These are phyloP conservation scores for Phylloscopus collybita DNA, from an alignment of 2,797 vertebrate species.

Conservation along the genomic window DNA sequence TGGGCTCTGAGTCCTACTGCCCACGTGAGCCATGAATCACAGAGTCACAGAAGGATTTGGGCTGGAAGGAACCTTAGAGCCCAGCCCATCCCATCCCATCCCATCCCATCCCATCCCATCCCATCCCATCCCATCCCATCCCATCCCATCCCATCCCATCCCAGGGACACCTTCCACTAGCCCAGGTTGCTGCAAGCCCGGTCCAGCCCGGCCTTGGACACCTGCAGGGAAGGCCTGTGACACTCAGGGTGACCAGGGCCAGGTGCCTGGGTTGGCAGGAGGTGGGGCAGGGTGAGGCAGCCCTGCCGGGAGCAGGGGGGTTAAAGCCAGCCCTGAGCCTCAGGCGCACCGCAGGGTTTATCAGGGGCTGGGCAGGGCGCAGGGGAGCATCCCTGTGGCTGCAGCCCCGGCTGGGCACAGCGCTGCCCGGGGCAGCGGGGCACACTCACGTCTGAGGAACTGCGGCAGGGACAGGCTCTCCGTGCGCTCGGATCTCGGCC, in stretches of 20 bases:
- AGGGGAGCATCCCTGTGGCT: not conserved
- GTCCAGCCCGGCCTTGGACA: not conserved
- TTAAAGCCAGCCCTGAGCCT: not conserved
- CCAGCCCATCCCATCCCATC: too few species aligned
- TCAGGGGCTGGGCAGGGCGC: not conserved
- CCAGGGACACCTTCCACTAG: not conserved
- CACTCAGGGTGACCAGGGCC: not conserved
- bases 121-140: too few species aligned
- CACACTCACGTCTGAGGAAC: slow-evolving; percentile 87
- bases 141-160: too few species aligned
- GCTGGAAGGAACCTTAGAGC: not conserved
- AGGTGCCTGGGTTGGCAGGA: not conserved
- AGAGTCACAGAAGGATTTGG: not conserved
- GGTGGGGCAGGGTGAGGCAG: too few species aligned
- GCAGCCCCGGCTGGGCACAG: too few species aligned
- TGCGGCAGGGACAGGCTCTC: slow-evolving; percentile 76
- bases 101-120: too few species aligned
- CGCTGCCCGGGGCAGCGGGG: too few species aligned
- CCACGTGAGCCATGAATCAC: not conserved
- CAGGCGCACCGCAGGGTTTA: not conserved
- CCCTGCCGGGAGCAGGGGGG: not conserved
- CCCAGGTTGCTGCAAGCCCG: fast-evolving
- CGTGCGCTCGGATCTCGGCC: not conserved
- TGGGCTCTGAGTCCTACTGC: not conserved
- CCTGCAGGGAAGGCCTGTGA: not conserved